Evolutionary conservation across 2,113 vertebrate species (phyloP).

Genomic region (Actinemys pallida): DNA sequence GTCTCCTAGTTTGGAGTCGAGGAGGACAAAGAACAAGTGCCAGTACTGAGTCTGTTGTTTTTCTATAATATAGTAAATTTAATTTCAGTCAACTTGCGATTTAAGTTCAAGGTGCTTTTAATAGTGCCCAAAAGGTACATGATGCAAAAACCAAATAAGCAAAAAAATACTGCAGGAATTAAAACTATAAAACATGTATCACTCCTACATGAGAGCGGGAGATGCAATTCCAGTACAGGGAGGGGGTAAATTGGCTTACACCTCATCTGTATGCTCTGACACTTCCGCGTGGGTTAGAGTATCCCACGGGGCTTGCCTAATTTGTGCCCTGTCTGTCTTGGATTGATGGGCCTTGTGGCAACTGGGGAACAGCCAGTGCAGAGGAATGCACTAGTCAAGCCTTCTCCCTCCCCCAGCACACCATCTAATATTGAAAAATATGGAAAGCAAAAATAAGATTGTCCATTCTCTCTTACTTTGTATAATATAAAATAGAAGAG

Average conservation of each 20-base stretch:
- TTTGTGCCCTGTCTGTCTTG: not conserved
- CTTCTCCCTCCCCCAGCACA: not conserved
- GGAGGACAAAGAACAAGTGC: not conserved
- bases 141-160: not conserved
- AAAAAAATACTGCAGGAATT: not conserved
- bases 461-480: not conserved
- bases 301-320: not conserved
- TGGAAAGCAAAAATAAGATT: not conserved
- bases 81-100: not conserved
- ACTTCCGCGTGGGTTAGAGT: not conserved
- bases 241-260: not conserved
- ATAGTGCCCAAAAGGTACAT: not conserved
- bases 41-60: not conserved
- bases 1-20: not conserved
- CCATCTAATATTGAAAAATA: not conserved
- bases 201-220: not conserved
- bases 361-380: not conserved
- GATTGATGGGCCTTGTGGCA: not conserved
- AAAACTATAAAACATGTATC: not conserved
- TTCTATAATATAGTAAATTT: not conserved
- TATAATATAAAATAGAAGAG: not conserved
- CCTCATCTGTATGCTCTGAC: not conserved
- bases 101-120: not conserved
- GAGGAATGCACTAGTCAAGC: too few relatives aligned
- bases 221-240: not conserved